These are phyloP conservation scores for Pemphigus obesinymphae DNA, from an alignment of 1,140 invertebrate species.

Conservation along the genomic window DNA sequence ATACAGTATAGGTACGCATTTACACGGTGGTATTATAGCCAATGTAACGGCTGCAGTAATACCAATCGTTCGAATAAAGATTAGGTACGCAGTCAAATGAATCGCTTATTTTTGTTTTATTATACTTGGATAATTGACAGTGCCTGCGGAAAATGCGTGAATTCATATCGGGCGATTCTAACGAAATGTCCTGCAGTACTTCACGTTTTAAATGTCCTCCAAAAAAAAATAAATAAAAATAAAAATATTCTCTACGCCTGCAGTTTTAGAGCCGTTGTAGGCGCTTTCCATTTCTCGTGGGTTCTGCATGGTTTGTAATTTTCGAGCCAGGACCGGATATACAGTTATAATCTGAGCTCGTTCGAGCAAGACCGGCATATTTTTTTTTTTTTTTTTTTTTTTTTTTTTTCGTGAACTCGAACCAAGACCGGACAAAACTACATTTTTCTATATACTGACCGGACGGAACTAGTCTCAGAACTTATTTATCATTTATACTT, in stretches of 20 bases:
- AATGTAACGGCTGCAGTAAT: too few relatives aligned
- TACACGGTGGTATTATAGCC: too few relatives aligned
- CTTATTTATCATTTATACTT: too few relatives aligned
- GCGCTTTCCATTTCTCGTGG: not conserved
- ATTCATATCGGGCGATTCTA: too few relatives aligned
- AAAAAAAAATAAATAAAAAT: not conserved
- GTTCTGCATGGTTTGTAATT: conserved; percentile 27
- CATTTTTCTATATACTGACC: conserved; percentile 5
- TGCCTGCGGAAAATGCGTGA: too few relatives aligned
- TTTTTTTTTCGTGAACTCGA: not conserved
- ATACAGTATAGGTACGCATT: too few relatives aligned
- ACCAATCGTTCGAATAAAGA: too few relatives aligned
- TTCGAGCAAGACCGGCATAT: not conserved
- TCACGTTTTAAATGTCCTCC: too few relatives aligned
- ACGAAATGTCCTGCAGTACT: too few relatives aligned
- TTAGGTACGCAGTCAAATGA: too few relatives aligned
- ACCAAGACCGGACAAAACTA: not conserved
- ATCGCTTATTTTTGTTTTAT: too few relatives aligned
- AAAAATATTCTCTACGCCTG: not conserved
- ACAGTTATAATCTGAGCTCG: conserved; percentile 10
- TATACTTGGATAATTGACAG: too few relatives aligned
- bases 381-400: not conserved
- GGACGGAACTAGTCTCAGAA: not conserved
- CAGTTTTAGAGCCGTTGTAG: not conserved
- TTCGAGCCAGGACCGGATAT: conserved; percentile 28